Evolutionary conservation across 1,140 invertebrate species (phyloP).

Genomic region (Bombus terrestris): DNA sequence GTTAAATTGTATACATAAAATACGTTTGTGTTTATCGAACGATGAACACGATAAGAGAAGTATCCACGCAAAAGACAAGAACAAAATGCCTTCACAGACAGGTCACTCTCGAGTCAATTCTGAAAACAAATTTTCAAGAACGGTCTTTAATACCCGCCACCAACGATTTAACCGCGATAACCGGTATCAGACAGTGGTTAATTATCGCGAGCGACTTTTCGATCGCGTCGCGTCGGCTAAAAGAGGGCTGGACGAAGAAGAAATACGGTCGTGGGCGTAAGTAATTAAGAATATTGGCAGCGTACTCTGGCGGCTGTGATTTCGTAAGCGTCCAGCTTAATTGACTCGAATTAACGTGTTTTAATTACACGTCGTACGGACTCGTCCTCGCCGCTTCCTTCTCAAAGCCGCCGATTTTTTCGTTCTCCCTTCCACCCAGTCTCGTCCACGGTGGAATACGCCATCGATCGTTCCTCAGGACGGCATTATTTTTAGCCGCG

Average conservation of each 20-base stretch:
- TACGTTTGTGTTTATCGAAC: background rate
- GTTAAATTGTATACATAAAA: background rate
- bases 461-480: constrained; percentile 33
- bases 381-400: background rate
- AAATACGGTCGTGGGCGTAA: constrained; percentile 52
- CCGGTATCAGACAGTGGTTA: constrained; percentile 18
- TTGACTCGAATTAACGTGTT: constrained; percentile 69
- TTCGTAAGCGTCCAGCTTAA: constrained; percentile 66
- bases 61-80: no score
- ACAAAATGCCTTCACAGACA: no score
- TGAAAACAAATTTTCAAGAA: background rate
- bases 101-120: background rate
- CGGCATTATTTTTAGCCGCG: constrained; percentile 57
- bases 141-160: background rate
- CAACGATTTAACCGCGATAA: constrained; percentile 21
- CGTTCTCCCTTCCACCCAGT: background rate
- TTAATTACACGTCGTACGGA: constrained; percentile 58
- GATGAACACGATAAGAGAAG: background rate
- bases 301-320: constrained; percentile 48
- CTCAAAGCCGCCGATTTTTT: background rate
- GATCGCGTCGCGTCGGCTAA: constrained; percentile 17
- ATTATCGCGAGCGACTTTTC: constrained; percentile 49
- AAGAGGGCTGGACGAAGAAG: constrained; percentile 14
- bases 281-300: constrained; percentile 63
- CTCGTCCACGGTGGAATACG: background rate